phyloP scores from a whole-genome alignment of 2,113 vertebrate species.

The Hemicordylus capensis region DNA sequence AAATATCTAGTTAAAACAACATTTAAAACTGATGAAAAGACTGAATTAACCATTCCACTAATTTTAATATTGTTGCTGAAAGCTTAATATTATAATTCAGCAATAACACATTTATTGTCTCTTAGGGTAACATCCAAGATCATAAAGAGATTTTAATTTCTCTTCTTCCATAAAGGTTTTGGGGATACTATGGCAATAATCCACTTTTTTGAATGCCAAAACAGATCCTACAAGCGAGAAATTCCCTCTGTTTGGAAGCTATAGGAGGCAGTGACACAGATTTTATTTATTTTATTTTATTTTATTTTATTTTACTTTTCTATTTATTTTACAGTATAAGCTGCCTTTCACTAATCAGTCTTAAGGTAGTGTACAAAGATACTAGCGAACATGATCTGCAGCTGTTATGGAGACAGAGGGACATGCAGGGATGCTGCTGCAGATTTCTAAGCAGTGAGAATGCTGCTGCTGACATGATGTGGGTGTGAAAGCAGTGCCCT shows the following conservation, averaged over 20 bases:
- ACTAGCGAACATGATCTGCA: too few relatives aligned
- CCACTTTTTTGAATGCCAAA: background rate
- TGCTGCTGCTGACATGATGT: too few relatives aligned
- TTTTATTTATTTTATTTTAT: too few relatives aligned
- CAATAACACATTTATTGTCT: constrained; percentile 43
- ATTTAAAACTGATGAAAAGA: constrained; percentile 62
- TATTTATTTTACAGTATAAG: too few relatives aligned
- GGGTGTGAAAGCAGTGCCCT: too few relatives aligned
- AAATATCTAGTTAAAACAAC: constrained; percentile 71
- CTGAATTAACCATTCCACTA: constrained; percentile 61
- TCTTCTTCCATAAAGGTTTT: constrained; percentile 16
- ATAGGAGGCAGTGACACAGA: background rate
- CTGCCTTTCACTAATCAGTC: too few relatives aligned
- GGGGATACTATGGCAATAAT: background rate
- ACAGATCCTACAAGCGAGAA: background rate
- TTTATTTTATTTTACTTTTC: too few relatives aligned
- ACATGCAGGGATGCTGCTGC: too few relatives aligned
- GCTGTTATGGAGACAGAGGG: too few relatives aligned
- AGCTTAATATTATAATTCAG: constrained; percentile 51
- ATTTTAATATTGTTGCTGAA: constrained; percentile 56
- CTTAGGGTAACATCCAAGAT: constrained; percentile 2
- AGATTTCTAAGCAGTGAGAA: too few relatives aligned
- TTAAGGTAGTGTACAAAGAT: too few relatives aligned
- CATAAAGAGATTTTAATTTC: constrained; percentile 18
- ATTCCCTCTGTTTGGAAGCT: background rate